Evolutionary conservation across 1,140 invertebrate genomes (phyloP), one percentile per base, ranked within the genome.

Genomic region (Papilio machaon): DNA sequence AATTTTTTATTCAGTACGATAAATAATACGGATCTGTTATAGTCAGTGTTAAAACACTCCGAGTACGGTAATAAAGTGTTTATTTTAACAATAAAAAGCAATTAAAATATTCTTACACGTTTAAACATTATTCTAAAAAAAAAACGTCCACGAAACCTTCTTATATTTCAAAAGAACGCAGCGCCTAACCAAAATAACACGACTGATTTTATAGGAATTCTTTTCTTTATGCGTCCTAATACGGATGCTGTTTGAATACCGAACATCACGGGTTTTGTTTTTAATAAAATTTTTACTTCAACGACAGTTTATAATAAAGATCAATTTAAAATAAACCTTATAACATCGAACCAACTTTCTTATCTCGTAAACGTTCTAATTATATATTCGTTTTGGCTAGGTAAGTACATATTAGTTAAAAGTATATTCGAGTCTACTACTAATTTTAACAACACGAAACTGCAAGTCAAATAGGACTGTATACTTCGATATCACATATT

Each of bases 181-280:
- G 60, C 9, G 60, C 9, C 0, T 13, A 4, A 64, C 60, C 60
- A 30, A 64, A 64, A 64, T 64, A 64, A 64, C n/a, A 23, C 23
- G 23, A 6, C 23, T 64, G 2, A 13, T 64, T 64, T 64, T 64
- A 64, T 35, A 64, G 23, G 60, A 64, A 64, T 64, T 64, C 23
- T 64, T 64, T 30, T 64, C 60, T 64, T 64, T 64, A 64, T 19
- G 60, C 60, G 60, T 64, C 60, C 60, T 11, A 64, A 64, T 35
- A 64, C 60, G 60, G 60, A 64, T 64, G 13, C 3, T 64, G 60
- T 9, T 30, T 11, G 60, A 60, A 19, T 23, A 60, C 60, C 60
- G 60, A 23, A 64, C 60, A 64, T 11, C 10, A 35, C 60, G 19
- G 10, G 23, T n/a, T 64, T 64, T 64, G 23, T 64, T 23, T 5